Conservation (phyloP, 1,140 invertebrate species). For the Cephus cinctus region DNA sequence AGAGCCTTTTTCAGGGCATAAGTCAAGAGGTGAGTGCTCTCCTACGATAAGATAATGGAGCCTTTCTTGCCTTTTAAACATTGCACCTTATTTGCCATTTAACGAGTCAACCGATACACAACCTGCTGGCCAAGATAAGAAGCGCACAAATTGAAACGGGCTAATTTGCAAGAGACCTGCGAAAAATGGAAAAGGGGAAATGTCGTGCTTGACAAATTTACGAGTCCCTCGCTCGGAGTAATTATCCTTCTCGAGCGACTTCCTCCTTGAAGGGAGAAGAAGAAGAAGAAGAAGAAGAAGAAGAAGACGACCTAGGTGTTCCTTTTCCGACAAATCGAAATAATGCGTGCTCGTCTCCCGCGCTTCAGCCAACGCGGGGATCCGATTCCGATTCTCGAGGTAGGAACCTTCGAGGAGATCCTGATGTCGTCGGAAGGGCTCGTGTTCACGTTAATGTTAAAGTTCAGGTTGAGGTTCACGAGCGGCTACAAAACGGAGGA, state of each 20-base stretch:
- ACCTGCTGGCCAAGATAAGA: slow-evolving; percentile 17
- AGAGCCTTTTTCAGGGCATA: not conserved
- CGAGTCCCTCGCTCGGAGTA: slow-evolving; percentile 18
- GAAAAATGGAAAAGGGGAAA: not conserved
- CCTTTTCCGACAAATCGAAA: no score
- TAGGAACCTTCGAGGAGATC: no score
- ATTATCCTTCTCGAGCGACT: not conserved
- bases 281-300: no score
- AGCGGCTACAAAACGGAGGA: no score
- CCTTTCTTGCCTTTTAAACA: slow-evolving; percentile 20
- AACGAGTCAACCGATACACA: slow-evolving; percentile 16
- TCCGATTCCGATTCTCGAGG: no score
- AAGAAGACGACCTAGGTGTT: no score
- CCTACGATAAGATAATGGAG: slow-evolving; percentile 26
- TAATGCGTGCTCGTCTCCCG: no score
- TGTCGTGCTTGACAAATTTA: slow-evolving; percentile 27
- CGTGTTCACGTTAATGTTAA: no score
- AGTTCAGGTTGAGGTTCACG: no score
- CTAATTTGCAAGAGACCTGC: slow-evolving; percentile 20
- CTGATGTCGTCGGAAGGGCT: no score
- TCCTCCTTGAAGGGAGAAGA: no score
- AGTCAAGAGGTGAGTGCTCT: slow-evolving; percentile 17
- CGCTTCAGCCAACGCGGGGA: no score
- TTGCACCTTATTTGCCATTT: slow-evolving; percentile 26
- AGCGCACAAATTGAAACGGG: slow-evolving; percentile 30